These are phyloP conservation scores for Taphrorychus bicolor DNA, from an alignment of 2,888 invertebrate genomes.

Conservation along the genomic window DNA sequence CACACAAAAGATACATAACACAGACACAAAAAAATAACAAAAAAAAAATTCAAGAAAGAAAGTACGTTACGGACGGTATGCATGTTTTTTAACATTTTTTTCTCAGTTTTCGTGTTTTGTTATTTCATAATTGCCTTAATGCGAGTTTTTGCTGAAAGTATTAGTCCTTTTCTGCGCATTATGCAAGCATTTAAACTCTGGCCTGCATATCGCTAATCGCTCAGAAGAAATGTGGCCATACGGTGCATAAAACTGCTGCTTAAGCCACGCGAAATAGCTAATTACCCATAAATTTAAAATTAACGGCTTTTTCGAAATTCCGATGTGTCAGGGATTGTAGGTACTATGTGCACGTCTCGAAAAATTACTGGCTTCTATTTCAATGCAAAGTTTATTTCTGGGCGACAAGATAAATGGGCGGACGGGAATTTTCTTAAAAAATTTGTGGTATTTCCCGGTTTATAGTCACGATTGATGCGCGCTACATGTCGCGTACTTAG, in stretches of 20 bases:
- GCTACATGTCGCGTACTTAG: too few relatives aligned
- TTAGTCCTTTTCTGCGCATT: too few relatives aligned
- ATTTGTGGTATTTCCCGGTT: background rate
- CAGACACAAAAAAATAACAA: too few relatives aligned
- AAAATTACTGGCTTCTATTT: background rate
- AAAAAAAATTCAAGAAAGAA: too few relatives aligned
- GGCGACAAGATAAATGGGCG: background rate
- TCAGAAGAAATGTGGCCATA: too few relatives aligned
- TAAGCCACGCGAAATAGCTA: background rate
- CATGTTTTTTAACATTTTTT: too few relatives aligned
- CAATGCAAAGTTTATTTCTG: background rate
- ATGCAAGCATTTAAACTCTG: too few relatives aligned
- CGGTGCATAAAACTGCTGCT: background rate
- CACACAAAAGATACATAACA: too few relatives aligned
- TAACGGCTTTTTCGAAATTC: background rate
- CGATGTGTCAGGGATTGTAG: background rate
- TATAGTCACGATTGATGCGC: background rate
- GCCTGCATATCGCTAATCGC: background rate
- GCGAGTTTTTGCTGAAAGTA: too few relatives aligned
- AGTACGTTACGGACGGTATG: too few relatives aligned
- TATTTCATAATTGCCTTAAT: too few relatives aligned
- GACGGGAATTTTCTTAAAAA: background rate
- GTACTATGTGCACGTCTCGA: background rate
- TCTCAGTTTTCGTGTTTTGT: too few relatives aligned
- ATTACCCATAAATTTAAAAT: background rate